A percentile compares a stretch with the other conserved stretches of the same genome.
These are phyloP conservation scores for Helicorthomorpha holstii DNA, from an alignment of 1,140 invertebrate species.

Conservation along the genomic window DNA sequence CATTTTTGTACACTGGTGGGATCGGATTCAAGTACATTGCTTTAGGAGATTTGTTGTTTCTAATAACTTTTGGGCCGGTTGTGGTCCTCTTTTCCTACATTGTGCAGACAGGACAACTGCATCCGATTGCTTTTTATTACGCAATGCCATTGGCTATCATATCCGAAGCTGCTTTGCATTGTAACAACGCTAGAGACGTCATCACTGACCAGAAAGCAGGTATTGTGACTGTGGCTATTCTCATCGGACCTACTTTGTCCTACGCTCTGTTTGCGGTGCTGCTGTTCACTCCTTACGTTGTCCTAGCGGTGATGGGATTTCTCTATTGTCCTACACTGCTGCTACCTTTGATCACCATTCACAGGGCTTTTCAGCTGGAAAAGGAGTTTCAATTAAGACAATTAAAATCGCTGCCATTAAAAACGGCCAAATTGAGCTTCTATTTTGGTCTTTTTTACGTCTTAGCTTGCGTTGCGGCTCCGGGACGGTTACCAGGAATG, in stretches of 20 bases:
- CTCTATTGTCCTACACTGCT: constrained; percentile 68
- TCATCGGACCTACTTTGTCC: constrained; percentile 78
- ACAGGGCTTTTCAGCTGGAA: constrained; percentile 74
- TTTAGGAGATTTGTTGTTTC: constrained; percentile 69
- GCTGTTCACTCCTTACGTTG: constrained; percentile 77
- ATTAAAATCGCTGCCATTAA: constrained; percentile 61
- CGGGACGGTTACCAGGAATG: too few relatives aligned
- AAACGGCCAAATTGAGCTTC: too few relatives aligned
- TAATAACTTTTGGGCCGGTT: constrained; percentile 84
- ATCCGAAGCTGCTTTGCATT: constrained; percentile 85
- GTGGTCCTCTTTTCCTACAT: constrained; percentile 88
- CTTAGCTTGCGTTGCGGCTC: not conserved
- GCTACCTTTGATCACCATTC: constrained; percentile 68
- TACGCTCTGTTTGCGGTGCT: constrained; percentile 79
- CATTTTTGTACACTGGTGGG: constrained; percentile 77
- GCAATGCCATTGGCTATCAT: constrained; percentile 84
- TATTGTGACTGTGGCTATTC: constrained; percentile 79
- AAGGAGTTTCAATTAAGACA: constrained; percentile 64
- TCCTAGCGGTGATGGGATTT: constrained; percentile 63
- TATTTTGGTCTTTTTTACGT: too few relatives aligned
- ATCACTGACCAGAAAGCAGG: constrained; percentile 67
- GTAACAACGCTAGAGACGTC: constrained; percentile 82
- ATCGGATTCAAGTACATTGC: constrained; percentile 87
- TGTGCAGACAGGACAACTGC: constrained; percentile 68
- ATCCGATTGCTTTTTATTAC: constrained; percentile 75